These are phyloP conservation scores for Sarcophaga variegata DNA, from an alignment of 2,888 invertebrate genomes.

Conservation along the genomic window DNA sequence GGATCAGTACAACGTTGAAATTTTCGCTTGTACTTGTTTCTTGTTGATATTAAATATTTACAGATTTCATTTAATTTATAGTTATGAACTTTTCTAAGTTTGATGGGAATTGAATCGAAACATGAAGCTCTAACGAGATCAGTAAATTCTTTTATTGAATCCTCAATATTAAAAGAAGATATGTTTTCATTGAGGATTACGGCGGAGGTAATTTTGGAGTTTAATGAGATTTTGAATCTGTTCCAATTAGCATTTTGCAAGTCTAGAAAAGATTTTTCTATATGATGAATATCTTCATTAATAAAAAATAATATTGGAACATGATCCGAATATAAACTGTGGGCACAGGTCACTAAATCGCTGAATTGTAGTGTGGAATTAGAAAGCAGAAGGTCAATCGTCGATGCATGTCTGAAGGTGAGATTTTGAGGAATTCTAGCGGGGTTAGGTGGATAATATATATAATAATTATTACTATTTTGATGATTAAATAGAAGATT, in stretches of 20 bases:
- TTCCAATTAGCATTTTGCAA: background rate
- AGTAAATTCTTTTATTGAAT: background rate
- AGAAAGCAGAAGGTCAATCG: background rate
- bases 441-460: constrained; percentile 4
- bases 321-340: background rate
- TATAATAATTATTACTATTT: background rate
- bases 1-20: background rate
- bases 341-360: background rate
- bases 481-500: background rate
- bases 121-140: background rate
- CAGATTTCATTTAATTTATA: no score
- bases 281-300: background rate
- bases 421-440: background rate
- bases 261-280: background rate
- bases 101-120: background rate
- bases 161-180: background rate
- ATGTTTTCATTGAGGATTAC: background rate
- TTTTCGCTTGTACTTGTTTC: no score
- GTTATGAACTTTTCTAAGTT: no score
- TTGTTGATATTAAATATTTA: no score
- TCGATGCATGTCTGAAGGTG: background rate
- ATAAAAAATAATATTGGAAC: background rate
- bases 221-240: no score
- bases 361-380: background rate
- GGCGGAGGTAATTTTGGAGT: no score